Base-by-base conservation (phyloP, 2,113 vertebrate species). In the Tautogolabrus adspersus region DNA sequence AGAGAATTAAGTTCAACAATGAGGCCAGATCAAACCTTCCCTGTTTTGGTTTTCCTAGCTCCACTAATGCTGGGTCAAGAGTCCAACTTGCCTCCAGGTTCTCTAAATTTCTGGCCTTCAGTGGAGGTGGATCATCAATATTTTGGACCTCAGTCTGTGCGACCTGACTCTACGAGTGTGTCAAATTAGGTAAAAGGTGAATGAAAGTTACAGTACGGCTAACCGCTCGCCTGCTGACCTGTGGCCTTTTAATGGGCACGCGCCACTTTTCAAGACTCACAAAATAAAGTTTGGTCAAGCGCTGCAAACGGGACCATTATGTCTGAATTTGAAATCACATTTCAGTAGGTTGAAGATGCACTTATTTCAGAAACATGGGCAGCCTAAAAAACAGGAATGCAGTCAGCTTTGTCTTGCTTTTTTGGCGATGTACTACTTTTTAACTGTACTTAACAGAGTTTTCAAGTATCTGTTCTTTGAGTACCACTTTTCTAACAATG, bases 111-210 rank as follows among this genome's bases (percentile, higher is more conserved):
- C 19, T 52, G 4, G n/a, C 10, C 44, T 55, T 51, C 18, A 10
- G 6, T 47, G 34, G 67, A 52, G 47, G 67, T 58, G 56, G 26
- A 49, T 59, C 15, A 2, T 12, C n/a, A 69, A 68, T 75, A 58
- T 67, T 40, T 46, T 22, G 54, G 47, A 60, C 47, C 49, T 42
- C 18, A 15, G 61, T 2, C 6, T 56, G 9, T 10, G 68, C 59
- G 68, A 57, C 37, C 15, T 8, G 73, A 44, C 74, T 49, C 13
- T 34, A 0, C 44, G 23, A 75, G 52, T 21, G 15, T 58, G 77
- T 72, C 78, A 79, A 72, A 69, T 66, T 72, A 68, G 60, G 55
- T 59, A 64, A 56, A 57, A 59, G 49, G 56, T 63, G 60, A 71
- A 8, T 37, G 8, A 51, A 40, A 57, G 49, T 55, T 38, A 37